These are phyloP conservation scores for Melieria crassipennis DNA, from an alignment of 2,888 invertebrate genomes.

Conservation along the genomic window DNA sequence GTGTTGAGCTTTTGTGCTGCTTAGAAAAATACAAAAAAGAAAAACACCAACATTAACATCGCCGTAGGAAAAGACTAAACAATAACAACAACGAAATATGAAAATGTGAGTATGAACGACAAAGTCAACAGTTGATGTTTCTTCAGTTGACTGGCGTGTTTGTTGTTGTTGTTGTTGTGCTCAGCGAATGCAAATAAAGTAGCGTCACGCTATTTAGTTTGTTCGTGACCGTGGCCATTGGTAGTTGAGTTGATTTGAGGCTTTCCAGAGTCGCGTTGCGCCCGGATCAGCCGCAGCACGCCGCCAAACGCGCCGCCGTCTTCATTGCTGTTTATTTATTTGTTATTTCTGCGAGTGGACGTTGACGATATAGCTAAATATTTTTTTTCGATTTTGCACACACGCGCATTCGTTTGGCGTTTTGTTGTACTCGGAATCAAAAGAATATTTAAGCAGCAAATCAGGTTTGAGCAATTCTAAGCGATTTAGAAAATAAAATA, in stretches of 20 bases:
- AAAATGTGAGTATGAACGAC: conserved; percentile 5
- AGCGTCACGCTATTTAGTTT: conserved; percentile 50
- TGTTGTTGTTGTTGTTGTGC: conserved; percentile 8
- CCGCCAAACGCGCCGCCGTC: too few relatives aligned
- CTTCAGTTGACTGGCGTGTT: conserved; percentile 21
- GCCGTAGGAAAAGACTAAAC: neutral
- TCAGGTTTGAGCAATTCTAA: too few relatives aligned
- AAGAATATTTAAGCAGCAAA: too few relatives aligned
- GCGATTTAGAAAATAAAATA: too few relatives aligned
- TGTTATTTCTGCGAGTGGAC: too few relatives aligned
- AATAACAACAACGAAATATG: neutral
- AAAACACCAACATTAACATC: neutral
- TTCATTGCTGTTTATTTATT: too few relatives aligned
- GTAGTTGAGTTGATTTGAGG: conserved; percentile 34
- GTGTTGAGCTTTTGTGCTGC: conserved; percentile 23
- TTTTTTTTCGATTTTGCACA: too few relatives aligned
- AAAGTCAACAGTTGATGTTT: conserved; percentile 30
- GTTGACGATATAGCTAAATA: too few relatives aligned
- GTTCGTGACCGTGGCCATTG: conserved; percentile 57
- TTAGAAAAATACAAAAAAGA: conserved; percentile 15
- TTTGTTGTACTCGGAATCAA: too few relatives aligned
- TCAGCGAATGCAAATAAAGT: conserved; percentile 44
- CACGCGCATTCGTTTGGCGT: too few relatives aligned
- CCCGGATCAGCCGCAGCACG: too few relatives aligned
- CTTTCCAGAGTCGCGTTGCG: neutral